Base-by-base conservation (phyloP, 2,113 vertebrate species). In the Chlorocebus sabaeus region DNA sequence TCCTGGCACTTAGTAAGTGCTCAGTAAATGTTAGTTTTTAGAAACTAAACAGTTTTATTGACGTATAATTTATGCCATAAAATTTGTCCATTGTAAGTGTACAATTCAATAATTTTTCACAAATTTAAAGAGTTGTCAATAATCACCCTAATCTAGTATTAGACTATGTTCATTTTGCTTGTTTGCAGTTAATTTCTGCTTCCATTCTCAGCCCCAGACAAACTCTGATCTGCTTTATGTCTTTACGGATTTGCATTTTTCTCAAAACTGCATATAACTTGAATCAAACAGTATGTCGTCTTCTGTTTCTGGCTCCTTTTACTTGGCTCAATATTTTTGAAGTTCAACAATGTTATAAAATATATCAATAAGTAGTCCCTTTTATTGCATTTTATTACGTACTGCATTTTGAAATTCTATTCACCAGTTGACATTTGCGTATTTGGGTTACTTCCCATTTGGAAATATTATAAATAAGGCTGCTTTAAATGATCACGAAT, bases 51-150 rank as follows among this genome's bases (percentile, higher is more conserved):
- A 85, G n/a, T 17, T 73, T 90, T 78, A 72, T 8, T 25, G 35
- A 78, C 12, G 48, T 32, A 50, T 52, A 89, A 45, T 64, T 96
- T 55, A 57, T 2, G 84, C 61, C 55, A 25, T 61, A 80, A 73
- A 81, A 72, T 81, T 61, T 45, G 38, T 80, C 35, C 25, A 50
- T 55, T 82, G 6, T 73, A 90, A 43, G 48, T 48, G 43, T 78
- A 45, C 3, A 70, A 80, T 73, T 90, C n/a, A 86, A 32, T 81
- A 52, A 18, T 75, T 94, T 90, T 94, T 81, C 95, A 90, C 61
- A 93, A 45, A 64, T 57, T 55, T 67, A 80, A 23, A 61, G 78
- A 35, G 35, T 23, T 57, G 20, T 80, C 30, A 86, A 30, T 5
- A 8, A 85, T 79, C 4, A 23, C 4, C 30, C n/a, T 45, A n/a